Percentiles rank a stretch among this genome's conserved stretches.
Conservation (phyloP, 2,113 vertebrate species). For the Capreolus pygargus region DNA sequence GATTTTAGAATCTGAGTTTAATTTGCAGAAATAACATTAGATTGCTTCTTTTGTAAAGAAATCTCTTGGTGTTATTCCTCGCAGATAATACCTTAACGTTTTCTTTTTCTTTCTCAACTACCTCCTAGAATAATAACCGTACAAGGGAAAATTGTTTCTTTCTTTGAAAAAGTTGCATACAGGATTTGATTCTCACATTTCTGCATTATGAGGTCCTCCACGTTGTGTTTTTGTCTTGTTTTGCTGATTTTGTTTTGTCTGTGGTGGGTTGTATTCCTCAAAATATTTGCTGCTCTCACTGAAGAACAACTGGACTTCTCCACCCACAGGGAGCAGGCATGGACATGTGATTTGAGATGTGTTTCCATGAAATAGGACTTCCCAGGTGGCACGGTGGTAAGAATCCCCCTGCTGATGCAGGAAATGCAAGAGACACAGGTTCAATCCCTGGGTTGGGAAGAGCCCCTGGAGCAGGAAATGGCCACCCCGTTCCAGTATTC, state of each 20-base stretch:
- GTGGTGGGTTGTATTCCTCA: neutral
- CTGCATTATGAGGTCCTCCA: neutral
- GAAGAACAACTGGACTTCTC: neutral
- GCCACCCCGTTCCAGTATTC: neutral
- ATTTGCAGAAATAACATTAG: neutral
- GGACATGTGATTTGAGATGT: neutral
- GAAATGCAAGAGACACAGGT: neutral
- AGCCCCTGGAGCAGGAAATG: neutral
- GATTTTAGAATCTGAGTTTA: neutral
- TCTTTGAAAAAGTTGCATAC: neutral
- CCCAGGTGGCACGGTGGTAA: neutral
- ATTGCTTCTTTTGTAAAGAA: neutral
- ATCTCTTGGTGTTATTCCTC: neutral
- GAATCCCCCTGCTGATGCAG: neutral
- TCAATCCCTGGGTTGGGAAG: neutral
- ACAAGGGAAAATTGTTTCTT: neutral
- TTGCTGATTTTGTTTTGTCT: neutral
- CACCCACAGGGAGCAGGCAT: neutral
- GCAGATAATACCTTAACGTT: neutral
- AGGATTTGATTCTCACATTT: neutral
- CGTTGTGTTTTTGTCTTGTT: neutral
- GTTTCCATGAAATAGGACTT: neutral
- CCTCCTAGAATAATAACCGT: neutral
- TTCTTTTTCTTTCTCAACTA: neutral
- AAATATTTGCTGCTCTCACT: neutral